These are phyloP conservation scores for Phaethornis superciliosus DNA, from an alignment of 2,113 vertebrate species.

Conservation along the genomic window DNA sequence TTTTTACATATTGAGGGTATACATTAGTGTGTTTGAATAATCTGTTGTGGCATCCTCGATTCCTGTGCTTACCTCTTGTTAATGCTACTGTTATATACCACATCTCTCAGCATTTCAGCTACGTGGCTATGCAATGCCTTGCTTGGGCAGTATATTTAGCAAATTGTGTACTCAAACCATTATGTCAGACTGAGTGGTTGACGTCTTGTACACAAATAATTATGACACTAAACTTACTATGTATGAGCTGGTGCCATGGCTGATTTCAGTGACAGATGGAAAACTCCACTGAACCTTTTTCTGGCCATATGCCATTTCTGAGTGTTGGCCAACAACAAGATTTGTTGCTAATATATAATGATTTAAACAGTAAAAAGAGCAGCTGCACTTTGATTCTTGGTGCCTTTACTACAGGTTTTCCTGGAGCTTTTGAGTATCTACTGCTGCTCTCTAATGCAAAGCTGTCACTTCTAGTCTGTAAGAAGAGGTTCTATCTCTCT, in stretches of 20 bases:
- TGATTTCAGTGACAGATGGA: slow-evolving; percentile 79
- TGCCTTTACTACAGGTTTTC: slow-evolving; percentile 62
- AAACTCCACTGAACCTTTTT: slow-evolving; percentile 74
- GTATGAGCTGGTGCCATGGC: slow-evolving; percentile 36
- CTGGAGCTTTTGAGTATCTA: slow-evolving; percentile 37
- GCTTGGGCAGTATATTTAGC: slow-evolving; percentile 32
- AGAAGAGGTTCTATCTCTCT: slow-evolving; percentile 20
- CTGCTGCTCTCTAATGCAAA: slow-evolving; percentile 33
- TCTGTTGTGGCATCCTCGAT: background rate
- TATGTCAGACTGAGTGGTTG: slow-evolving; percentile 41
- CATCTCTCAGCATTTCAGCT: background rate
- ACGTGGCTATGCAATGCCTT: background rate
- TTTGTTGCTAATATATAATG: slow-evolving; percentile 80
- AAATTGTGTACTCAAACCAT: slow-evolving; percentile 39
- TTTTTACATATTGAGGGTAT: background rate
- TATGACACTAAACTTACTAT: slow-evolving; percentile 47
- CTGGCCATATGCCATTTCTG: slow-evolving; percentile 78
- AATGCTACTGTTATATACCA: background rate
- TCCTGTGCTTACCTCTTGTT: background rate
- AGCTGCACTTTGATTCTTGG: slow-evolving; percentile 73
- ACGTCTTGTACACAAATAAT: slow-evolving; percentile 42
- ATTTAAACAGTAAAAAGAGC: slow-evolving; percentile 78
- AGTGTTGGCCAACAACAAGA: slow-evolving; percentile 76
- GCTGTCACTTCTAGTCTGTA: slow-evolving; percentile 8
- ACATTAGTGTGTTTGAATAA: background rate